phyloP scores from a whole-genome alignment of 2,888 invertebrate genomes.

The Agapostemon virescens region DNA sequence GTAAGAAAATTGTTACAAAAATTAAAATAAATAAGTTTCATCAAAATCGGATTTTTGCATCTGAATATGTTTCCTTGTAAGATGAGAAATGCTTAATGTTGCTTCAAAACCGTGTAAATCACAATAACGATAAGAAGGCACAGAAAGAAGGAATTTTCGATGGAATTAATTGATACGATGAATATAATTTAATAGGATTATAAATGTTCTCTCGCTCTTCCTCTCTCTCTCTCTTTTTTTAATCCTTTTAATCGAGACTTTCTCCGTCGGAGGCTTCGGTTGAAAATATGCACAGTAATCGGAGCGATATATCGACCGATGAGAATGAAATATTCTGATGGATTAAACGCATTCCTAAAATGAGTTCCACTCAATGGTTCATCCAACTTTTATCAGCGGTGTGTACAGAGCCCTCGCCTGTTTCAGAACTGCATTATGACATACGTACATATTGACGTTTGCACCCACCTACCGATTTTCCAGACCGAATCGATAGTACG shows the following conservation, averaged over 20 bases:
- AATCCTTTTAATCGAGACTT: neutral
- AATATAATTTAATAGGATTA: neutral
- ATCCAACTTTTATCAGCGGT: neutral
- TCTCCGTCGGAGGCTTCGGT: neutral
- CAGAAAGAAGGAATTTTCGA: too few species aligned
- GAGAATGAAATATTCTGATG: constrained; percentile 2
- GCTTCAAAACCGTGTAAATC: too few species aligned
- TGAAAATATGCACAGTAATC: neutral
- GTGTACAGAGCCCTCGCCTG: neutral
- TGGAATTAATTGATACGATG: neutral
- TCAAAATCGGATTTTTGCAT: too few species aligned
- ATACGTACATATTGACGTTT: constrained; percentile 3
- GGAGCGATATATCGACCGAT: neutral
- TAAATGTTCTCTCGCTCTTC: neutral
- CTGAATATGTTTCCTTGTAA: too few species aligned
- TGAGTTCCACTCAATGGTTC: neutral
- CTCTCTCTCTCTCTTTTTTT: neutral
- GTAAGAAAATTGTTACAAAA: too few species aligned
- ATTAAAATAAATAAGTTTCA: too few species aligned
- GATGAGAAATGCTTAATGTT: too few species aligned
- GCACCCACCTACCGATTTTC: neutral
- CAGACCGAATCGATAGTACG: neutral
- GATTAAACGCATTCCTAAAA: constrained; percentile 10
- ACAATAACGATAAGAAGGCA: too few species aligned
- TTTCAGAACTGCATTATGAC: constrained; percentile 2